Base-by-base conservation (phyloP, 2,797 vertebrate species). In the Eulemur mongoz region DNA sequence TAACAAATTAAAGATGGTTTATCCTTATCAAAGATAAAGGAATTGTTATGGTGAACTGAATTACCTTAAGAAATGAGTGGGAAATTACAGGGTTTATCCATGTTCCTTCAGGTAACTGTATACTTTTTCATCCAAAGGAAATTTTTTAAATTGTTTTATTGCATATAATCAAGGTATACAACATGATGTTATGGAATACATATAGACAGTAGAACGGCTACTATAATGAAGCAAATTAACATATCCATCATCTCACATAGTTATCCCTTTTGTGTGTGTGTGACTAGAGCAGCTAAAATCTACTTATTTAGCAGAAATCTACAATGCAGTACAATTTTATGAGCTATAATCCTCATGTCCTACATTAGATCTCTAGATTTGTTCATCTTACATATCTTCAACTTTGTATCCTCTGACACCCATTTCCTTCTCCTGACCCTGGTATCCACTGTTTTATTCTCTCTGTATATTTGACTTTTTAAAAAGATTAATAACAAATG, bases 81-180 rank as follows among this genome's bases (percentile, higher is more conserved):
- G 38, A 63, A 89, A 91, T 72, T 48, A 57, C 22, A 79, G 23
- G 14, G 22, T 70, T 75, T n/a, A 84, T 9, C 18, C 52, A 63
- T 65, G 22, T 86, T 94, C 52, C 45, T 89, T 73, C 38, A 61
- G 12, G 35, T 54, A 89, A n/a, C 1, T 5, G 73, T 43, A 48
- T 70, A 76, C n/a, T 25, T 95, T 90, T 79, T 89, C 4, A 89
- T 75, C 72, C 30, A 92, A 92, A 92, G 23, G 73, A 86, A 27
- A 54, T 88, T 88, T 82, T 59, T 38, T 27, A 22, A 79, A 32
- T 73, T 86, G 48, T 73, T 67, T 43, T 63, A 87, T 23, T 67
- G 23, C 67, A 13, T 35, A 32, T 69, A 50, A 63, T 15, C 63
- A 25, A 48, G 38, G 35, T 20, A 57, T 76, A 45, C 17, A 86